Percentiles rank a stretch among this genome's conserved stretches.
Conservation (phyloP, 2,888 invertebrate species). For the Boloria selene region DNA sequence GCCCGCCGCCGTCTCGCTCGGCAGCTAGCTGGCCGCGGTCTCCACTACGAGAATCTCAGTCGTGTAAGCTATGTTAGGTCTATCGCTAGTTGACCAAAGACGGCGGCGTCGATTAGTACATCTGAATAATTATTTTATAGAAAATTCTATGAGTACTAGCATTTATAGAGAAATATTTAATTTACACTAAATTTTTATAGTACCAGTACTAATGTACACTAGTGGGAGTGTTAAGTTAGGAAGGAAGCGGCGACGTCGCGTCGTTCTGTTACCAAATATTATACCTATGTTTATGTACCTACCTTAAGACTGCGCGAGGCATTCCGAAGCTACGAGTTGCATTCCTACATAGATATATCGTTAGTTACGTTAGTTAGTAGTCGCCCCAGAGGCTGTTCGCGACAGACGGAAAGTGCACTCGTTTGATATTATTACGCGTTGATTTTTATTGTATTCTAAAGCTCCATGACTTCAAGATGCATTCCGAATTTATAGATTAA, state of each 20-base stretch:
- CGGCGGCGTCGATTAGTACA: conserved; percentile 14
- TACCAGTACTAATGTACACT: conserved; percentile 13
- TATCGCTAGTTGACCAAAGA: conserved; percentile 60
- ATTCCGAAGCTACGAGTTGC: conserved; percentile 47
- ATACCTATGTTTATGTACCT: conserved; percentile 37
- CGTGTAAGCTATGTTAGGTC: conserved; percentile 42
- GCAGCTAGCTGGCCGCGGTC: conserved; percentile 59
- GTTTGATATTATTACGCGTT: conserved; percentile 31
- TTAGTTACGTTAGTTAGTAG: conserved; percentile 23
- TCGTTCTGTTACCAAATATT: conserved; percentile 56
- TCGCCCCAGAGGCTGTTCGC: conserved; percentile 21
- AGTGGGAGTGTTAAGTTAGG: conserved; percentile 5
- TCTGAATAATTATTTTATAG: conserved; percentile 7
- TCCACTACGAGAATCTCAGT: conserved; percentile 62
- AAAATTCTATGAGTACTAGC: conserved; percentile 32
- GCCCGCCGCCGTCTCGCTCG: conserved; percentile 79
- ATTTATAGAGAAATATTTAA: conserved; percentile 34
- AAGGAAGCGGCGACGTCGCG: conserved; percentile 3
- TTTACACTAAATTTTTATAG: conserved; percentile 9
- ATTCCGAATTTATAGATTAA: conserved; percentile 62
- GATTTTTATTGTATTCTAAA: conserved; percentile 29
- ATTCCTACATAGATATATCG: conserved; percentile 37
- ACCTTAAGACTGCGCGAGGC: conserved; percentile 58
- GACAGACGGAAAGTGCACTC: conserved; percentile 15
- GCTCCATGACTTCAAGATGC: conserved; percentile 74